Conservation (phyloP, 2,113 vertebrate genomes). For the Pangasianodon gigas region DNA sequence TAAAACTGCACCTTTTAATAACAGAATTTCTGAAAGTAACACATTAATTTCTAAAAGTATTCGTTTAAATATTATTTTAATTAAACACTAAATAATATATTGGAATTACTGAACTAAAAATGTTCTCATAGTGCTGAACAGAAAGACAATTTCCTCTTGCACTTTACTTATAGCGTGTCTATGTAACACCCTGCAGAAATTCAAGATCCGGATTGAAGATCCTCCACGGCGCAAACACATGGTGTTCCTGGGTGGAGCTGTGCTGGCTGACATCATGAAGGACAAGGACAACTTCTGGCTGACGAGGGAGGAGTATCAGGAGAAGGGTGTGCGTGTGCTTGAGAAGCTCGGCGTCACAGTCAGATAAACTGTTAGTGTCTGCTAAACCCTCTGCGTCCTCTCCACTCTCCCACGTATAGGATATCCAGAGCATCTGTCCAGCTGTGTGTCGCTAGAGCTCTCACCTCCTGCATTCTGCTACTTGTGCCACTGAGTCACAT, state of each 20-base stretch:
- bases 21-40: not conserved
- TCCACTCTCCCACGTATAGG: slow-evolving; percentile 54
- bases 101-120: not conserved
- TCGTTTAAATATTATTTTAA: not conserved
- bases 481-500: slow-evolving; percentile 45
- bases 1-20: not conserved
- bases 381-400: slow-evolving; percentile 52
- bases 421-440: slow-evolving; percentile 60
- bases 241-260: slow-evolving; percentile 95
- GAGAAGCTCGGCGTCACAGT: slow-evolving; percentile 98
- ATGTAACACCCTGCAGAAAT: slow-evolving; percentile 80
- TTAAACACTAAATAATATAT: not conserved
- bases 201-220: slow-evolving; percentile 97
- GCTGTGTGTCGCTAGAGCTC: slow-evolving; percentile 62
- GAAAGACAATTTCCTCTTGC: not conserved
- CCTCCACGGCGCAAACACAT: slow-evolving; percentile 97
- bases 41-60: not conserved
- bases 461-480: slow-evolving; percentile 57
- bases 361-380: slow-evolving; percentile 83
- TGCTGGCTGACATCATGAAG: slow-evolving; percentile 99
- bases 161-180: not conserved
- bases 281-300: slow-evolving; percentile 99
- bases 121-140: not conserved
- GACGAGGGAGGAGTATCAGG: slow-evolving; percentile 95
- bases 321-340: slow-evolving; percentile 94